These are phyloP conservation scores for Alexandromys fortis DNA, from an alignment of 2,113 vertebrate species.

Conservation along the genomic window DNA sequence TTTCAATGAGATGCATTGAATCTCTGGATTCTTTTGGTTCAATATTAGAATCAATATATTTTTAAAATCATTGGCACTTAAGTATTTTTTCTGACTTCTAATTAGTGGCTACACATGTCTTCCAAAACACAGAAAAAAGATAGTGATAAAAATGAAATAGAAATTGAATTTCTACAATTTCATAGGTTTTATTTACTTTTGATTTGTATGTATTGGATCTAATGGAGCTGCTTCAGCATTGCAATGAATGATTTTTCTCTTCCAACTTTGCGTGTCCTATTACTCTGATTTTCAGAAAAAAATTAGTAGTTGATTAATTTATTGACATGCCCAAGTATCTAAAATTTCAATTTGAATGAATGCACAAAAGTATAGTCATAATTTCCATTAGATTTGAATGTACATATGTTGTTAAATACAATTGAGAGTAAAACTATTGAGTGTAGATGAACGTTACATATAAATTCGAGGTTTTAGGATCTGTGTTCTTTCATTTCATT, in stretches of 20 bases:
- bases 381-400: not conserved
- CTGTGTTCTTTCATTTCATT: not conserved
- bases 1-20: not conserved
- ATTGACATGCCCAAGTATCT: not conserved
- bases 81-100: not conserved
- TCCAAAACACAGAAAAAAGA: not conserved
- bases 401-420: slow-evolving; percentile 17
- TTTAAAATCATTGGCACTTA: not conserved
- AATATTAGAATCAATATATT: not conserved
- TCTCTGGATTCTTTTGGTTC: not conserved
- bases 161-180: not conserved
- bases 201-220: not conserved
- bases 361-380: not conserved
- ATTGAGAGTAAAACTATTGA: not conserved
- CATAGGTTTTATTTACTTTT: not conserved
- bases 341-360: not conserved
- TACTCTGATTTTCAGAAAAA: not conserved
- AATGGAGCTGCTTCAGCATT: not conserved
- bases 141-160: not conserved
- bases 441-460: not conserved
- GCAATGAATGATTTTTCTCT: not conserved
- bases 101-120: not conserved
- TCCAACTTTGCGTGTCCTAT: not conserved
- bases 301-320: not conserved
- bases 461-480: not conserved